These are phyloP conservation scores for Gnathonemus longibarbis DNA, from an alignment of 2,113 vertebrate species.

Conservation along the genomic window DNA sequence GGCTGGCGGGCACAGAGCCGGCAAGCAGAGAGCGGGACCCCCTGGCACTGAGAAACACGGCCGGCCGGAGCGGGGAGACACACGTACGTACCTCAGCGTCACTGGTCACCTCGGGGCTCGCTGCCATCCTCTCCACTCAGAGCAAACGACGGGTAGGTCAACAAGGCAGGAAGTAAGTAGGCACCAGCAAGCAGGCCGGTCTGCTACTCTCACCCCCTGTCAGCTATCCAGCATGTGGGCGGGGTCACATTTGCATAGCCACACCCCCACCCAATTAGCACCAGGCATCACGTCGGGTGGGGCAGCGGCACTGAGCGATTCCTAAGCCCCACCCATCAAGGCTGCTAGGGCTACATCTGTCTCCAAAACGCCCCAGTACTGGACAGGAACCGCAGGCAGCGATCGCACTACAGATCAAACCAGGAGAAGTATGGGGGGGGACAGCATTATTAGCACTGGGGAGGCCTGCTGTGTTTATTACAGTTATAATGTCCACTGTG, in stretches of 20 bases:
- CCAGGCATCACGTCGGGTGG: background rate
- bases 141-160: background rate
- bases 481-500: background rate
- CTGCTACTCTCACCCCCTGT: conserved; percentile 19
- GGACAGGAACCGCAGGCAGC: background rate
- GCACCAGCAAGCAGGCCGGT: conserved; percentile 25
- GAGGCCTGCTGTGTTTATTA: background rate
- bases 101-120: conserved; percentile 41
- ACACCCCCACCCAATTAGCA: conserved; percentile 23
- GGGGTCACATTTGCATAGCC: conserved; percentile 35
- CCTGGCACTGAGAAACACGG: background rate
- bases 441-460: background rate
- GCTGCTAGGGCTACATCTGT: background rate
- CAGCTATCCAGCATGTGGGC: conserved; percentile 31
- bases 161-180: background rate
- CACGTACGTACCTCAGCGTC: conserved; percentile 53
- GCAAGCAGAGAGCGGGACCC: background rate
- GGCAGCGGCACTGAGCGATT: background rate
- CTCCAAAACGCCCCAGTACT: background rate
- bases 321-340: background rate
- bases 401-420: background rate
- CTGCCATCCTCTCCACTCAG: conserved; percentile 44
- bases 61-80: background rate
- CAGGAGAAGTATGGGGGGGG: background rate
- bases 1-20: background rate